Evolutionary conservation across 2,113 vertebrate genomes (phyloP), one percentile per base, ranked within the genome.

Genomic region (Ophthalmolycus amberensis): DNA sequence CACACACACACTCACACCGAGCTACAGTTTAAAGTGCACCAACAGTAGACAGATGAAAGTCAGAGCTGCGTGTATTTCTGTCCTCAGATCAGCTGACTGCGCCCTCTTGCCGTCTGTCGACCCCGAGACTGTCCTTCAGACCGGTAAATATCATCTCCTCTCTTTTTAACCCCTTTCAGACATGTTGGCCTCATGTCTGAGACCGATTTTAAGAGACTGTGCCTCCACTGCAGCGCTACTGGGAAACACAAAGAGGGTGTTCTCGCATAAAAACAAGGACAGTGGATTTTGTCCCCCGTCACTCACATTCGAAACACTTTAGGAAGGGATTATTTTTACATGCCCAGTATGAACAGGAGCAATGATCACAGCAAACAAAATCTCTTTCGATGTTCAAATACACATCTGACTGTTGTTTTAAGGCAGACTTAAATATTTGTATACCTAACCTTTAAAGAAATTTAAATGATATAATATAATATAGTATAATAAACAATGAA

Each of bases 41-140:
- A 3, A 29, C 7, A 16, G 14, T 10, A 37, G 25, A 52, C 50
- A 9, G 59, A 42, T 79, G 9, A 71, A 54, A 50, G 44, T 20
- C 54, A 48, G 20, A 52, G 3, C 44, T 82, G 37, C 65, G 15
- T 86, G 68, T 80, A 9, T 72, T 16, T 68, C 66, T 84, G 15
- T 64, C 66, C 88, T 90, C 91, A 99, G 98, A 86, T 95, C 97
- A 77, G 90, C 97, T 72, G 97, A 99, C 90, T 94, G 96, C 91
- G 96, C 96, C 87, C 96, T 96, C 72, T 93, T 99, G 92, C 98
- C 97, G 3, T 99, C 97, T 0, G 96, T 99, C 92, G 98, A 99
- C 94, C 98, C 98, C 9, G 97, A 99, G 93, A 97, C 95, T 0
- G 98, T 99, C 69, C 96, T 99, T 68, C 98, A 99, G 93, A 98